These are phyloP conservation scores for Heteromormyrus szaboi DNA, from an alignment of 2,797 vertebrate genomes.

Conservation along the genomic window DNA sequence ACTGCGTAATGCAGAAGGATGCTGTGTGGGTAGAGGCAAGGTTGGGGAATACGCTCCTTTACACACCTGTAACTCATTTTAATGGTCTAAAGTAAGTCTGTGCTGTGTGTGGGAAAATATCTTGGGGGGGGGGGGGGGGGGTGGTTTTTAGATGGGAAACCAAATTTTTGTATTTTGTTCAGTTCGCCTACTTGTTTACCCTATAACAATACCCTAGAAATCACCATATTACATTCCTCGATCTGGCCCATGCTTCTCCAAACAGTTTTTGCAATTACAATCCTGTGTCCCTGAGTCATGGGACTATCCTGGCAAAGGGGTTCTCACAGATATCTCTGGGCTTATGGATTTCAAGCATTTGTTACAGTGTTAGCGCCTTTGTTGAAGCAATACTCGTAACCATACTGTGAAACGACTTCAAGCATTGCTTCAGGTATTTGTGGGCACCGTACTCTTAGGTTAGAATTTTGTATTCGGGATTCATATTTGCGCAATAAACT, in stretches of 20 bases:
- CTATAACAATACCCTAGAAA: background rate
- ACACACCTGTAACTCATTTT: background rate
- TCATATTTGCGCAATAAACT: background rate
- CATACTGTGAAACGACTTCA: background rate
- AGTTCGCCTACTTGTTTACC: background rate
- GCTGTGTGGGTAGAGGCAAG: background rate
- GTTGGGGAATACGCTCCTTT: background rate
- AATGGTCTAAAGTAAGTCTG: background rate
- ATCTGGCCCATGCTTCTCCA: background rate
- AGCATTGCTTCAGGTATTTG: background rate
- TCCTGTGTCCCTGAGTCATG: background rate
- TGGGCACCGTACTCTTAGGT: background rate
- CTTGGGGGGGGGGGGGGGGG: background rate
- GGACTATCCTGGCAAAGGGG: background rate
- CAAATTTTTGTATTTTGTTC: background rate
- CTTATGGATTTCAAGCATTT: background rate
- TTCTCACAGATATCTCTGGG: background rate
- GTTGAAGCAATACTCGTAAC: background rate
- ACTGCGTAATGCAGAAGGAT: background rate
- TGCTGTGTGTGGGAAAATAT: background rate
- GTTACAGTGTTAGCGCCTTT: background rate
- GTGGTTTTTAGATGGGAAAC: background rate
- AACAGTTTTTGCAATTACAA: background rate
- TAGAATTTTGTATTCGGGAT: background rate
- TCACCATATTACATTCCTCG: background rate